These are phyloP conservation scores for Heliopora coerulea DNA, from an alignment of 92 coral and sea anemone species.

Conservation along the genomic window DNA sequence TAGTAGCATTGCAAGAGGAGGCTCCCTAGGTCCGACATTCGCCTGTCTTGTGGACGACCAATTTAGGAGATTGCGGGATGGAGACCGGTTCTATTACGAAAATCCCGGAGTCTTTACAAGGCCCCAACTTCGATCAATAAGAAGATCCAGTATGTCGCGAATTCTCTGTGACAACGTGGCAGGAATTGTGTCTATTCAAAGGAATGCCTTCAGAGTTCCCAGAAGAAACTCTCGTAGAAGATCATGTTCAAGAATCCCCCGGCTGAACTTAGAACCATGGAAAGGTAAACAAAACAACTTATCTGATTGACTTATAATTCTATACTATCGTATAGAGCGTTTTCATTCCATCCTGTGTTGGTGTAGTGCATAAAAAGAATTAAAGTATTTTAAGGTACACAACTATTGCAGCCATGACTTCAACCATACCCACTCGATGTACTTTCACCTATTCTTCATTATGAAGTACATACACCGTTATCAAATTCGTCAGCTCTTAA, in stretches of 20 bases:
- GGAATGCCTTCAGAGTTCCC: not conserved
- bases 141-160: not conserved
- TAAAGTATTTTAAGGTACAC: too few species aligned
- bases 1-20: constrained; percentile 20
- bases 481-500: too few species aligned
- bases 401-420: too few species aligned
- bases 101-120: not conserved
- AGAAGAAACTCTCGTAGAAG: not conserved
- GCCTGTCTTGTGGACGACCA: constrained; percentile 18
- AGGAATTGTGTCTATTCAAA: constrained; percentile 18
- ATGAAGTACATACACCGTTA: too few species aligned
- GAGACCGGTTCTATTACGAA: constrained; percentile 6
- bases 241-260: constrained; percentile 6
- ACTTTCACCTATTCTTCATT: too few species aligned
- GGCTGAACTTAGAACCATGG: constrained; percentile 5
- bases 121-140: not conserved
- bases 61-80: constrained; percentile 6
- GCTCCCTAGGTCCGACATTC: constrained; percentile 14
- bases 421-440: too few species aligned
- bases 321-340: too few species aligned
- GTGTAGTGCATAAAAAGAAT: too few species aligned
- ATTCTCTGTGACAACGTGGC: constrained; percentile 17
- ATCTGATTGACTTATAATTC: too few species aligned
- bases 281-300: too few species aligned
- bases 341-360: too few species aligned